Evolutionary conservation across 2,113 vertebrate species (phyloP).

Genomic region (Mustela nigripes): DNA sequence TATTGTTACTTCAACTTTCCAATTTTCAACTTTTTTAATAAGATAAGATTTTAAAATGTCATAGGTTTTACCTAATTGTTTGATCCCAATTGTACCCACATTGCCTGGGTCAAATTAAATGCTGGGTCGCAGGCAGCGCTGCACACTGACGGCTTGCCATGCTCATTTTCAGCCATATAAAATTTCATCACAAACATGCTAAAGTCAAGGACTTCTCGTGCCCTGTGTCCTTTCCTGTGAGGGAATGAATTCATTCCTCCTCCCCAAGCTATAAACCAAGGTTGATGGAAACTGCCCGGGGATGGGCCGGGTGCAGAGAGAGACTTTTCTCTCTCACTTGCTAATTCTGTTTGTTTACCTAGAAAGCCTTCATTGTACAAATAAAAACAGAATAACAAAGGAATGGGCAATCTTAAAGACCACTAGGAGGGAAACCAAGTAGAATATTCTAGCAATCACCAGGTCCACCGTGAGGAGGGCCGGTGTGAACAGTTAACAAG

Average conservation of each 20-base stretch:
- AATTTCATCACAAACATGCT: not conserved
- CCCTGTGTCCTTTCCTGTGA: not conserved
- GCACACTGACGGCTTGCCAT: not conserved
- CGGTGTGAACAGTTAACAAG: not conserved
- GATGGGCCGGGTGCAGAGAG: accelerated
- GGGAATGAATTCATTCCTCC: not conserved
- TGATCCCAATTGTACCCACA: not conserved
- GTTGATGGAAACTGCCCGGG: not conserved
- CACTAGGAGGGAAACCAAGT: not conserved
- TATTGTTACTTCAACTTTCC: not conserved
- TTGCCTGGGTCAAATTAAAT: not conserved
- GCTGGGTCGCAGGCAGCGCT: not conserved
- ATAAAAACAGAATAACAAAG: not conserved
- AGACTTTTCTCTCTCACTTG: not conserved
- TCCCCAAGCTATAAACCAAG: not conserved
- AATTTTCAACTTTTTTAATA: not conserved
- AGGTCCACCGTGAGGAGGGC: no score
- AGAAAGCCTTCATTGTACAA: not conserved
- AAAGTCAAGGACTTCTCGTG: not conserved
- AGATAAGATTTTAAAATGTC: not conserved
- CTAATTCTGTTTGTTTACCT: not conserved
- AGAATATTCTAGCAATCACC: not conserved
- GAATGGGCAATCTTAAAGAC: not conserved
- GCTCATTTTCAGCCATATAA: not conserved
- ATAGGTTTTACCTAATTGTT: not conserved